Base-by-base conservation (phyloP, 2,888 invertebrate genomes). In the Metalampra italica region DNA sequence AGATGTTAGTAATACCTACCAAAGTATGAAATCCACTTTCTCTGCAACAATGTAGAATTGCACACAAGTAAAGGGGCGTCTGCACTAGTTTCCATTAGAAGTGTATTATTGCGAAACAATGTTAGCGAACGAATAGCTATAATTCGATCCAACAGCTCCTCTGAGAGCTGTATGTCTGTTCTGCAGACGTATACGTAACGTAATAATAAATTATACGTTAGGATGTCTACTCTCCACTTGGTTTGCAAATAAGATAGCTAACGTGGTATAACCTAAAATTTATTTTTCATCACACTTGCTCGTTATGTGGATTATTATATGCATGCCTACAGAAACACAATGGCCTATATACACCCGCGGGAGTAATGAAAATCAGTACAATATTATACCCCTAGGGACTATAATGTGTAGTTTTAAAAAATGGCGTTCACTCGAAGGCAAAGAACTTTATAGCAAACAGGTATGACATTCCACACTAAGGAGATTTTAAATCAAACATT, bases 91-190 rank as follows among this genome's bases (percentile, higher is more conserved):
- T 22, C 64, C 59, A 67, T 71, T 71, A 67, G 64, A 62, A 62
- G 65, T 60, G 64, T n/a, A n/a, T 64, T 71, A 70, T 68, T 67
- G 63, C 65, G 67, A 56, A 52, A 56, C 58, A 56, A 59, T 55
- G 59, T 53, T 59, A 54, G 60, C 62, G 70, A 75, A 76, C 74
- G 70, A 74, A 76, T 74, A 73, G 80, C 73, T 64, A 78, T 78
- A 78, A 78, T 76, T 78, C 76, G 79, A 80, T 69, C 64, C 64
- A 62, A 77, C 60, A 55, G 59, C 76, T 66, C 80, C 79, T 62
- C 46, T 3, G 82, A 76, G 82, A 64, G 60, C 60, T 69, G 64
- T 82, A 69, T 46, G 55, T 53, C 13, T 39, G 39, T 39, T 13
- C 14, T 15, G 15, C 46, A 49, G 44, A 49, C 46, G 30, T 49